A percentile compares a stretch with the other conserved stretches of the same genome.
phyloP scores from a whole-genome alignment of 92 coral and sea anemone genomes.

The Umimayanthus kanabou region DNA sequence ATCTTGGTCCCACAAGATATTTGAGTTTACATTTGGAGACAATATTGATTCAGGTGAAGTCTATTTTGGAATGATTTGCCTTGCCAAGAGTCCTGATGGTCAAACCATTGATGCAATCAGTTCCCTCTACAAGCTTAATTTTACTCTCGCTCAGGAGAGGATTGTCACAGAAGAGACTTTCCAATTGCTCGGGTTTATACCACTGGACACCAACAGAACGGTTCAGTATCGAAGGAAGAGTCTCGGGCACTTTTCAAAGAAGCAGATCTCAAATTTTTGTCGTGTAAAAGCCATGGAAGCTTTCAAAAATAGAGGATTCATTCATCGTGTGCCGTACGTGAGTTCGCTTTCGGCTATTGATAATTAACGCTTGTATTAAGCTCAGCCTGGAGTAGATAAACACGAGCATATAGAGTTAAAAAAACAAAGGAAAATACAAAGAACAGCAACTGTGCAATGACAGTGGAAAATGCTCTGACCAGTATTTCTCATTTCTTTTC shows the following conservation, averaged over 20 bases:
- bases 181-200: constrained; percentile 51
- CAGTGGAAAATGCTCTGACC: no score
- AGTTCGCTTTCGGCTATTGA: constrained; percentile 46
- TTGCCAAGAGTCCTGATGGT: constrained; percentile 64
- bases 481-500: no score
- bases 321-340: constrained; percentile 46
- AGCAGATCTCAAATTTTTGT: constrained; percentile 59
- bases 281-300: constrained; percentile 67
- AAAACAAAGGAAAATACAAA: no score
- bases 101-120: constrained; percentile 61
- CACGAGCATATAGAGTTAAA: no score
- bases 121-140: constrained; percentile 55
- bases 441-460: no score
- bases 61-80: constrained; percentile 62
- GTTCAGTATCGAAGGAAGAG: constrained; percentile 49
- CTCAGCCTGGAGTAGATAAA: no score
- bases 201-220: constrained; percentile 22
- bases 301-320: constrained; percentile 54
- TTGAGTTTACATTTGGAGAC: constrained; percentile 62
- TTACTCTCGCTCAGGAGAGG: constrained; percentile 53
- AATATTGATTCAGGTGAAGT: constrained; percentile 53
- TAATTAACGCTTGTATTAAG: constrained; percentile 14
- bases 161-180: constrained; percentile 43
- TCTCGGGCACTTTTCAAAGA: constrained; percentile 54
- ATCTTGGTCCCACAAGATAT: constrained; percentile 54